Percentiles rank a stretch among this genome's conserved stretches.
These are phyloP conservation scores for Heteromurus nitidus DNA, from an alignment of 2,888 invertebrate genomes.

Conservation along the genomic window DNA sequence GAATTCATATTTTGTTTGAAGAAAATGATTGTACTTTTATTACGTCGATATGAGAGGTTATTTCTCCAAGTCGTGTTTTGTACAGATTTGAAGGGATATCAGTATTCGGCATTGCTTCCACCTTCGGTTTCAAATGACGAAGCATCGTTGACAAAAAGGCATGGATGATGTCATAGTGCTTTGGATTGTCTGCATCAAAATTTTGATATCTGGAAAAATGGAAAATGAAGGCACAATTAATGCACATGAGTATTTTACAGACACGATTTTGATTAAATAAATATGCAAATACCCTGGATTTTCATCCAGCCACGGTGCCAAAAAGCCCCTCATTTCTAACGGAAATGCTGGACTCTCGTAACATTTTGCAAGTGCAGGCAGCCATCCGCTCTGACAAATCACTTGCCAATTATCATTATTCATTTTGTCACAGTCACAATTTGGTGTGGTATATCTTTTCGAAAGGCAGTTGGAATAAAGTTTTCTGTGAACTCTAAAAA, in stretches of 20 bases:
- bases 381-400: slow-evolving; percentile 35
- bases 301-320: slow-evolving; percentile 39
- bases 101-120: background rate
- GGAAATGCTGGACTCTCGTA: slow-evolving; percentile 33
- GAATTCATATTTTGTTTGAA: too few species aligned
- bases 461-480: too few species aligned
- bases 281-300: slow-evolving; percentile 11
- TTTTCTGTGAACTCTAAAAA: too few species aligned
- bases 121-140: background rate
- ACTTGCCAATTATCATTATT: background rate
- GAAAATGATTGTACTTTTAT: too few species aligned
- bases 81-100: background rate
- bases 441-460: too few species aligned
- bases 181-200: slow-evolving; percentile 8
- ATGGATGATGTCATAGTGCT: background rate
- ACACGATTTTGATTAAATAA: background rate
- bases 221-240: background rate
- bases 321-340: slow-evolving; percentile 28
- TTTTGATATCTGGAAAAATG: slow-evolving; percentile 15
- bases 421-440: too few species aligned
- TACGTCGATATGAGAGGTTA: slow-evolving; percentile 3
- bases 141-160: slow-evolving; percentile 1
- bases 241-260: background rate
- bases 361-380: background rate
- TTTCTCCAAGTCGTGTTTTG: background rate